These are phyloP conservation scores for Astreopora myriophthalma DNA, from an alignment of 64 coral and sea anemone species.

Conservation along the genomic window DNA sequence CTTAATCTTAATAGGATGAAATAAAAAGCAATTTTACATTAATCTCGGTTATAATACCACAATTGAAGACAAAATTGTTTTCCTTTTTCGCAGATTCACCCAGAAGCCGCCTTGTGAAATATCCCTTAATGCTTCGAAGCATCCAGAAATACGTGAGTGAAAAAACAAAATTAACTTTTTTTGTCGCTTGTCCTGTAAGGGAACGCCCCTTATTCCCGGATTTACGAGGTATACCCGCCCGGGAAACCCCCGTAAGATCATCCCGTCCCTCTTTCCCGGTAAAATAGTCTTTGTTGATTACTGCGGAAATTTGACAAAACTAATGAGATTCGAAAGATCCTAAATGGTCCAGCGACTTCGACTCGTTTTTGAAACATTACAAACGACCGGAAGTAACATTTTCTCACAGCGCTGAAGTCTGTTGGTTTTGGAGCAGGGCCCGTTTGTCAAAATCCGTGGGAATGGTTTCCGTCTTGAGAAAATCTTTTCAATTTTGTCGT, in stretches of 20 bases:
- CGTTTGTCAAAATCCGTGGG: no score
- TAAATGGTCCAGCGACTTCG: no score
- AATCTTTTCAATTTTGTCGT: no score
- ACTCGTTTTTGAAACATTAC: no score
- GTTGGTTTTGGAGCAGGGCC: no score
- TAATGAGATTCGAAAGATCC: no score
- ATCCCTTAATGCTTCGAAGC: slow-evolving; percentile 84
- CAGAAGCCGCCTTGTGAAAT: slow-evolving; percentile 91
- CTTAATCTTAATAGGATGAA: no score
- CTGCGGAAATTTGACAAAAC: no score
- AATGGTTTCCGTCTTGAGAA: no score
- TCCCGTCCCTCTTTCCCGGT: background rate
- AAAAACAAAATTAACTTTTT: background rate
- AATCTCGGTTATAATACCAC: background rate
- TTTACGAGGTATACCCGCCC: background rate
- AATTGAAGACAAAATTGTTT: background rate
- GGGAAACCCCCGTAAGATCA: background rate
- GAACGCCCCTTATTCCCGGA: background rate
- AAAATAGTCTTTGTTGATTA: background rate
- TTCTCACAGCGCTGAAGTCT: no score
- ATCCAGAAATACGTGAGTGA: slow-evolving; percentile 72
- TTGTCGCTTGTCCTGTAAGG: background rate
- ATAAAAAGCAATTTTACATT: no score
- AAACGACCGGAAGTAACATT: no score
- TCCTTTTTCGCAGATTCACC: slow-evolving; percentile 95